phyloP scores from a whole-genome alignment of 2,113 vertebrate species.

The Coptodon bakossiorum region DNA sequence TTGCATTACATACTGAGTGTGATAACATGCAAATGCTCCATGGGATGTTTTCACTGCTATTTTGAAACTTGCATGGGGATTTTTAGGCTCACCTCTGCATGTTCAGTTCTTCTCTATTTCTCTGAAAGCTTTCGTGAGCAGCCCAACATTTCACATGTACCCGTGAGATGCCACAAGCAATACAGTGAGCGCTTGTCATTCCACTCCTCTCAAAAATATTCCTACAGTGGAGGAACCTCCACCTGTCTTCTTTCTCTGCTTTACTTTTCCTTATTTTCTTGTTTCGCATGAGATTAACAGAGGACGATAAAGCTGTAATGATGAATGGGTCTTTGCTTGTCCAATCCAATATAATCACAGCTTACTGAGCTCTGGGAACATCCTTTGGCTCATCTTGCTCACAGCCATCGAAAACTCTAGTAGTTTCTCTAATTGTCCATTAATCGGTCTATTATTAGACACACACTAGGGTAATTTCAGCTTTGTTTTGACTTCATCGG shows the following conservation, averaged over 20 bases:
- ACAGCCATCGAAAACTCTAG: background rate
- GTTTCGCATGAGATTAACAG: background rate
- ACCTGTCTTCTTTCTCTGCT: background rate
- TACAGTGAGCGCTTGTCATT: background rate
- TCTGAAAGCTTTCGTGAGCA: background rate
- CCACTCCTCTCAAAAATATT: background rate
- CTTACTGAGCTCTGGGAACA: conserved; percentile 18
- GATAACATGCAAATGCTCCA: background rate
- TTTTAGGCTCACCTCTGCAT: background rate
- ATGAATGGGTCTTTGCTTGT: background rate
- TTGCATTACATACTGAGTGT: background rate
- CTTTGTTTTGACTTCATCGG: background rate
- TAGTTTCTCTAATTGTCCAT: background rate
- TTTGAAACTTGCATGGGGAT: background rate
- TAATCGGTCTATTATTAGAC: background rate
- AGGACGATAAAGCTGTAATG: background rate
- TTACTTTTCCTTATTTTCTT: background rate
- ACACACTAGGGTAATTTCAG: background rate
- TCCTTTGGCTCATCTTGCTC: conserved; percentile 4
- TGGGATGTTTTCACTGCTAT: background rate
- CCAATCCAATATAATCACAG: background rate
- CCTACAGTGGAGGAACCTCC: background rate
- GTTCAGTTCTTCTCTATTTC: background rate
- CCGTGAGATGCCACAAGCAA: background rate
- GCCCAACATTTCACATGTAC: background rate